Percentiles rank a stretch among this genome's conserved stretches.
Conservation (phyloP, 1,140 invertebrate species). For the Lutraria rhynchaena region DNA sequence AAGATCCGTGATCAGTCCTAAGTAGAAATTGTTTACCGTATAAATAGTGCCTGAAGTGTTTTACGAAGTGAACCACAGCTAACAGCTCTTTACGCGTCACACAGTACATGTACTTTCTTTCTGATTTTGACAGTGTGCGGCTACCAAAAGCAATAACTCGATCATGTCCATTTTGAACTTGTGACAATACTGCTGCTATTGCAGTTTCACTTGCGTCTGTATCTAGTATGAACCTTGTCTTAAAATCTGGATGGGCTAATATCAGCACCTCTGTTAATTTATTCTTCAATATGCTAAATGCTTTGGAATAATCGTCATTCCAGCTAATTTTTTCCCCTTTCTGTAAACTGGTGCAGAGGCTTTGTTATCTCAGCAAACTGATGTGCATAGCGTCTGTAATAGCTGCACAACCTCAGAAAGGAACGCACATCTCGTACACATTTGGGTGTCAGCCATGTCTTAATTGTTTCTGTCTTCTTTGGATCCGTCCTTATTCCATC, state of each 20-base stretch:
- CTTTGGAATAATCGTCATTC: constrained; percentile 50
- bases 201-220: constrained; percentile 54
- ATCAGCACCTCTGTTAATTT: constrained; percentile 16
- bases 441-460: constrained; percentile 68
- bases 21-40: background rate
- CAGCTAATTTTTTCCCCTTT: constrained; percentile 62
- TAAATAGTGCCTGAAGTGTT: constrained; percentile 11
- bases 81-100: constrained; percentile 64
- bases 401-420: constrained; percentile 71
- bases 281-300: constrained; percentile 63
- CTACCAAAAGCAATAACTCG: constrained; percentile 82
- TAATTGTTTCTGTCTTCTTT: constrained; percentile 68
- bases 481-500: constrained; percentile 21
- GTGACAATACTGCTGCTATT: constrained; percentile 58
- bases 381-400: constrained; percentile 67
- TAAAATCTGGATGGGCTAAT: background rate
- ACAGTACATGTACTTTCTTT: constrained; percentile 83
- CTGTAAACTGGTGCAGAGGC: constrained; percentile 57
- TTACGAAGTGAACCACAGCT: constrained; percentile 52
- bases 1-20: constrained; percentile 18
- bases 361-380: constrained; percentile 61
- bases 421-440: constrained; percentile 63
- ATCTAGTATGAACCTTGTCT: constrained; percentile 17
- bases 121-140: constrained; percentile 76
- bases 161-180: constrained; percentile 67